Conservation (phyloP, 2,797 vertebrate species). For the Danio aesculapii region DNA sequence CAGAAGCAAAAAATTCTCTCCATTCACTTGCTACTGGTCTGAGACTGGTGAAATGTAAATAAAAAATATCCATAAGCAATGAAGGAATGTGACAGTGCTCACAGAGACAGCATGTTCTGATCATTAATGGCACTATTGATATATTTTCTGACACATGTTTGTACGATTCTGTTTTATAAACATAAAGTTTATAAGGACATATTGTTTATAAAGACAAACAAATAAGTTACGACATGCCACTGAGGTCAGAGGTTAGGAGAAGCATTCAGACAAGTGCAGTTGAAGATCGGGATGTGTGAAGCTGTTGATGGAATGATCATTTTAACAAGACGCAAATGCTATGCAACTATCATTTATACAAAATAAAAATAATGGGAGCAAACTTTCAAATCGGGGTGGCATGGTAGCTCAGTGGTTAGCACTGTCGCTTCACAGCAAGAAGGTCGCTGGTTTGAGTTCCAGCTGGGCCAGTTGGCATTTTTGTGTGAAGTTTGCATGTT, state of each 20-base stretch:
- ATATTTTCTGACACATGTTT: not conserved
- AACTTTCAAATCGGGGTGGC: too few relatives aligned
- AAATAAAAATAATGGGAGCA: too few relatives aligned
- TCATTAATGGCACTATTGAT: not conserved
- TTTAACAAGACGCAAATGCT: constrained; percentile 13
- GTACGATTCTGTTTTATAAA: constrained; percentile 5
- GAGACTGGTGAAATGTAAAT: constrained; percentile 13
- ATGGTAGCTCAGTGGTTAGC: too few relatives aligned
- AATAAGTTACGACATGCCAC: constrained; percentile 46
- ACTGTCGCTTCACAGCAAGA: too few relatives aligned
- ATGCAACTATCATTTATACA: not conserved
- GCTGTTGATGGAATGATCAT: not conserved
- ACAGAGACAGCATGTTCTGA: not conserved
- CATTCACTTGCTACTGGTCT: constrained; percentile 51
- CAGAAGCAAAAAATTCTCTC: constrained; percentile 24
- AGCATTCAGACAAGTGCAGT: constrained; percentile 66
- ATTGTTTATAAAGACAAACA: constrained; percentile 47
- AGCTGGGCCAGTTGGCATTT: too few relatives aligned
- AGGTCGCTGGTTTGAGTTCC: too few relatives aligned
- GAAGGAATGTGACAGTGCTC: not conserved
- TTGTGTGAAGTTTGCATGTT: too few relatives aligned
- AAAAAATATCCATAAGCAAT: not conserved
- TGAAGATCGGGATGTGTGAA: constrained; percentile 50
- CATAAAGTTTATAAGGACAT: too few relatives aligned
- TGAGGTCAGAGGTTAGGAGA: constrained; percentile 62